Evolutionary conservation across 2,797 vertebrate species (phyloP), one percentile per base, ranked within the genome.

Genomic region (Sus cebifrons): DNA sequence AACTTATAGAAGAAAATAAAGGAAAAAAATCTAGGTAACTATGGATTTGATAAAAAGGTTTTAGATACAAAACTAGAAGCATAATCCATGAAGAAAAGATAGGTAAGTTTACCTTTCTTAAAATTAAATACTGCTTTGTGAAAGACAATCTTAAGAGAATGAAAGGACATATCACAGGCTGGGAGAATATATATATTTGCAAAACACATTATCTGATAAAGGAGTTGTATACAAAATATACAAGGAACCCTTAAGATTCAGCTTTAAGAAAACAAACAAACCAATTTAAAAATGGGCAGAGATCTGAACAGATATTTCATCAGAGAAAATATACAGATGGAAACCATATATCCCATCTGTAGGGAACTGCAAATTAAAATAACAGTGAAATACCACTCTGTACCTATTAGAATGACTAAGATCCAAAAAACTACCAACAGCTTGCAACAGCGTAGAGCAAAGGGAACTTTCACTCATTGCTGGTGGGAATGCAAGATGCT

Each of bases 31-130:
- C 78, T 73, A 67, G 36, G 14, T 81, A 40, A 86, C 60, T 29
- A n/a, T 67, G 52, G n/a, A 60, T 79, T 88, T 54, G 29, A 49
- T 68, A 14, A 60, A 79, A 75, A 81, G n/a, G 5, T 78, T 84
- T 92, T 70, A 89, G 52, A 62, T 68, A 85, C 23, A 92, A 20
- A 52, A 89, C 49, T 10, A 21, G 74, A 92, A 85, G 36, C 32
- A 62, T 12, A 62, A 62, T 62, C 78, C 58, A 18, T 44, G 74
- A 79, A 87, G 68, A 15, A 87, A 67, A 32, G 44, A 36, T 8
- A 3, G 67, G 1, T 18, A 70, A 29, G 70, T 17, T 86, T 44
- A 92, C 64, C 32, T 86, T 79, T 49, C 36, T 36, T 77, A 84
- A 84, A 62, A 81, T 71, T 14, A 79, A 71, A 65, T 16, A 81